Conservation (phyloP, 2,113 vertebrate species). For the Cephalopterus ornatus region DNA sequence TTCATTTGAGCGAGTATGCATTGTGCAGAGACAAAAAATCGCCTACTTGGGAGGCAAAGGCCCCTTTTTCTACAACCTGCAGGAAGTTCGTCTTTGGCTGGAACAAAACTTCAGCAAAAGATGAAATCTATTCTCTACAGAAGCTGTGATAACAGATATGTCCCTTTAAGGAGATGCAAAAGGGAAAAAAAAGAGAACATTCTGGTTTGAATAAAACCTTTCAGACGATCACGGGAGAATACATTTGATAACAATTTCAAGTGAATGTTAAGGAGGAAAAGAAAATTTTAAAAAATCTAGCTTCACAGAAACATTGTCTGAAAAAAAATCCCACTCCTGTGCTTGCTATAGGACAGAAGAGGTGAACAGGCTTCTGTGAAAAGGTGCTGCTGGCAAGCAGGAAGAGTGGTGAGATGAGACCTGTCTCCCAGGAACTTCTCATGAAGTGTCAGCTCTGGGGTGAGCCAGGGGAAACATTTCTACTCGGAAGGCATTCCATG, state of each 20-base stretch:
- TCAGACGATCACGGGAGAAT: constrained; percentile 30
- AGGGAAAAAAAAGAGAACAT: constrained; percentile 23
- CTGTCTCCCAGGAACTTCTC: background rate
- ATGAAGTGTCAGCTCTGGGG: background rate
- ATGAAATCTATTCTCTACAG: constrained; percentile 67
- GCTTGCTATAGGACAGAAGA: background rate
- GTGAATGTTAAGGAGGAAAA: constrained; percentile 12
- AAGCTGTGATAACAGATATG: constrained; percentile 28
- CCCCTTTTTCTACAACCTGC: constrained; percentile 93
- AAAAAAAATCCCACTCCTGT: constrained; percentile 1
- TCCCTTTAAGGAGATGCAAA: constrained; percentile 54
- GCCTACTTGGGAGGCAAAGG: constrained; percentile 94
- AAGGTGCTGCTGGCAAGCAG: background rate
- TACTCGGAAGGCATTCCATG: background rate
- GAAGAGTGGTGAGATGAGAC: background rate
- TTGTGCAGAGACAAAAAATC: constrained; percentile 92
- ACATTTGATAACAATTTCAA: constrained; percentile 19
- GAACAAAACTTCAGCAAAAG: constrained; percentile 86
- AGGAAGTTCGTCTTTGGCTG: constrained; percentile 89
- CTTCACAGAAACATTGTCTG: background rate
- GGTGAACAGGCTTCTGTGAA: background rate
- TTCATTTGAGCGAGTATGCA: constrained; percentile 91
- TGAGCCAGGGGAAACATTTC: background rate
- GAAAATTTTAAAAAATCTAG: background rate
- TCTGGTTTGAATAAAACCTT: constrained; percentile 44